Evolutionary conservation across 1,140 invertebrate species (phyloP).

Genomic region (Aphis gossypii): DNA sequence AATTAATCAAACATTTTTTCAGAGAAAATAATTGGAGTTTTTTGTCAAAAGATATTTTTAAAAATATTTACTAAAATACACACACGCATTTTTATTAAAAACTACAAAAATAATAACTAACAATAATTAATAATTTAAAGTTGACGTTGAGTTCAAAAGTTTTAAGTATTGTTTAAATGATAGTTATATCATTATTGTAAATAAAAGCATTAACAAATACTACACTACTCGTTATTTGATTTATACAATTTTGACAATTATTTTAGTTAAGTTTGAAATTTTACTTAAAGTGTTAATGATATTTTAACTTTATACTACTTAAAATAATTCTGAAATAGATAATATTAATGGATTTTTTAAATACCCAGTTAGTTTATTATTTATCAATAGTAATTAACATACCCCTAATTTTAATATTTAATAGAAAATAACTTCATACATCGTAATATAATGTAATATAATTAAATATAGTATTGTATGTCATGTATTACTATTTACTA

Average conservation of each 20-base stretch:
- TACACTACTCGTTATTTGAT: neutral
- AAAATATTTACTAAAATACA: neutral
- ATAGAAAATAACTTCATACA: neutral
- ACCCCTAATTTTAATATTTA: neutral
- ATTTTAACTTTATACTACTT: neutral
- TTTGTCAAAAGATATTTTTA: neutral
- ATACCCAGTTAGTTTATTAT: neutral
- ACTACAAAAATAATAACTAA: neutral
- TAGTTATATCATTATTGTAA: no score
- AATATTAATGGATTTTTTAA: neutral
- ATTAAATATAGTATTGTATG: neutral
- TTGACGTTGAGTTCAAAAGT: neutral
- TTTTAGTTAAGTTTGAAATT: neutral
- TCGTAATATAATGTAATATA: neutral
- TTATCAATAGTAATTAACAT: neutral
- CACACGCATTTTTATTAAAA: no score
- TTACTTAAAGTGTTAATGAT: neutral
- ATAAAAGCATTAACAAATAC: no score
- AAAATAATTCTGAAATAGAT: neutral
- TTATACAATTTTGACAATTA: neutral
- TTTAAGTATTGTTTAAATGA: neutral
- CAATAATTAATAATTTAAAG: neutral
- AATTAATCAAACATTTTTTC: neutral
- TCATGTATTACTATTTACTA: no score
- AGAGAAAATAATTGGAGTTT: no score